Percentiles rank a stretch among this genome's conserved stretches.
These are phyloP conservation scores for Sialia sialis DNA, from an alignment of 2,113 vertebrate species.

Conservation along the genomic window DNA sequence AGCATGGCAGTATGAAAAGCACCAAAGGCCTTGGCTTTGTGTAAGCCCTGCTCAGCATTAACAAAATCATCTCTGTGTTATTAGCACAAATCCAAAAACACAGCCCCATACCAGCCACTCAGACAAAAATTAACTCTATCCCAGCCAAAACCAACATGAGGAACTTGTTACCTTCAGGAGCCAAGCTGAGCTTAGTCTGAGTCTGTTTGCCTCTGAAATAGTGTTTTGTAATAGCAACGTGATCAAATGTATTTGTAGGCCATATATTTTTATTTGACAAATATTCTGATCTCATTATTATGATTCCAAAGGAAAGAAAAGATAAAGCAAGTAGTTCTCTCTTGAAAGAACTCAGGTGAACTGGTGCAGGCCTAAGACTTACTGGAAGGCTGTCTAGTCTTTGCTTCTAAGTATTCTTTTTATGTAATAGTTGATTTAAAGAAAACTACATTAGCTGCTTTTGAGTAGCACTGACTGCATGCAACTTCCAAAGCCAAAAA, in stretches of 20 bases:
- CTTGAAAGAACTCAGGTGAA: background rate
- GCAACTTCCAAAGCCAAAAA: background rate
- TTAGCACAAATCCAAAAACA: background rate
- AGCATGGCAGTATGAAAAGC: no score
- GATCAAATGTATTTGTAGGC: background rate
- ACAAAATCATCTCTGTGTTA: background rate
- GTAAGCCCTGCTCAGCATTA: background rate
- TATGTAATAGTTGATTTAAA: background rate
- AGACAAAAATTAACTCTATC: background rate
- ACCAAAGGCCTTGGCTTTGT: background rate
- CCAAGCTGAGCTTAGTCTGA: background rate
- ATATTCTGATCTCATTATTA: background rate
- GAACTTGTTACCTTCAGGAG: background rate
- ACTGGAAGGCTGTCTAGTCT: background rate
- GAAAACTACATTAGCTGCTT: background rate
- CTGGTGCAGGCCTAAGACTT: background rate
- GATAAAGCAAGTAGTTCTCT: background rate
- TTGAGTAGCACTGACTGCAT: background rate
- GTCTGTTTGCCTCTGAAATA: background rate
- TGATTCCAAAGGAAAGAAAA: background rate
- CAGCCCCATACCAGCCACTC: fast-evolving
- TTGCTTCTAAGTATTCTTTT: background rate
- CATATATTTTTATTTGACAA: background rate
- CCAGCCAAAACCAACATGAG: background rate
- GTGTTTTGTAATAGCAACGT: background rate